Conservation (phyloP, 92 coral and sea anemone genomes). For the Parazoanthus atlanticus region DNA sequence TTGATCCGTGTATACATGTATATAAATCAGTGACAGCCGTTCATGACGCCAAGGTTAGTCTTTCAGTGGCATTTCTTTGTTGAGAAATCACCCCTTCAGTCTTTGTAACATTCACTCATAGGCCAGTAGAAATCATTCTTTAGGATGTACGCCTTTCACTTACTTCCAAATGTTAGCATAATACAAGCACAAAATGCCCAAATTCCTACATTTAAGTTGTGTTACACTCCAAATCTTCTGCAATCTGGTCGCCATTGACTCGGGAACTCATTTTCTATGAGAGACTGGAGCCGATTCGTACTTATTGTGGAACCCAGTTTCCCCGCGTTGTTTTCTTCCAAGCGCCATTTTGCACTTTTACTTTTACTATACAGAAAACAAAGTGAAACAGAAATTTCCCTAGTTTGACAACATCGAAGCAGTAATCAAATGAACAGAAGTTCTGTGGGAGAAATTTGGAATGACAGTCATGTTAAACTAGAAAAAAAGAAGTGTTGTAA, state of each 20-base stretch:
- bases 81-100: neutral
- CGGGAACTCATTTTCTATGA: neutral
- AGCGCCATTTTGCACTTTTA: slow-evolving; percentile 27
- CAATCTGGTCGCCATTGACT: slow-evolving; percentile 31
- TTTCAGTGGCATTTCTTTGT: no score
- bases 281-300: neutral
- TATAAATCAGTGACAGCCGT: no score
- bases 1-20: no score
- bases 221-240: slow-evolving; percentile 5
- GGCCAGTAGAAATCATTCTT: neutral
- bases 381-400: neutral
- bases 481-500: neutral
- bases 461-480: neutral
- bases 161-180: slow-evolving; percentile 67
- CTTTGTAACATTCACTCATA: neutral
- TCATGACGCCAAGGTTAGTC: no score
- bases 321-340: neutral
- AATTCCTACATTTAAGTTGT: slow-evolving; percentile 39
- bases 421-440: neutral
- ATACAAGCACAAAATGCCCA: slow-evolving; percentile 46
- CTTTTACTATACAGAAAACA: neutral
- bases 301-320: neutral
- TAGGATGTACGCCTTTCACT: slow-evolving; percentile 9
- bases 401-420: neutral
- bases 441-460: no score